These are phyloP conservation scores for Chrysocyon brachyurus DNA, from an alignment of 2,797 vertebrate species.

Conservation along the genomic window DNA sequence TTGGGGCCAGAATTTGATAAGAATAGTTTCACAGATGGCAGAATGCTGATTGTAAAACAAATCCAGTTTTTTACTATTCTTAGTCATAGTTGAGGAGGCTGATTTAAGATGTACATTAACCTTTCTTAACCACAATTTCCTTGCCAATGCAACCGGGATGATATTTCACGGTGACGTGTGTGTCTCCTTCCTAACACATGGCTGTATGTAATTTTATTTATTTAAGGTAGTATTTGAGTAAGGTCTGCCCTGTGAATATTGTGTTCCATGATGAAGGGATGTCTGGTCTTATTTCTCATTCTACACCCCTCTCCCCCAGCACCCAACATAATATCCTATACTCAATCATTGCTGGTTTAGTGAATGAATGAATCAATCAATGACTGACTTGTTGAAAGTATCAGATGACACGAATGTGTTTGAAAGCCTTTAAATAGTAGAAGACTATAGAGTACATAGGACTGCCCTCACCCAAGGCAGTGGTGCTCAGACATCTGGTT, in stretches of 20 bases:
- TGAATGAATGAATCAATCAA: not conserved
- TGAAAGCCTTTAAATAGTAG: not conserved
- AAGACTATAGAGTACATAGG: not conserved
- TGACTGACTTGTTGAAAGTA: not conserved
- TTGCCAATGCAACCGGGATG: not conserved
- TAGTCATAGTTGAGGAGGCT: not conserved
- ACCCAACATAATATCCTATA: not conserved
- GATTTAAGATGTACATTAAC: not conserved
- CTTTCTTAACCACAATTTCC: not conserved
- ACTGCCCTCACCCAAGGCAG: not conserved
- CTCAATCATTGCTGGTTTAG: not conserved
- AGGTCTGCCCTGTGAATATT: not conserved
- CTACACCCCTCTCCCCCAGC: not conserved
- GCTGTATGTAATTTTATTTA: not conserved
- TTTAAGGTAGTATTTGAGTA: not conserved
- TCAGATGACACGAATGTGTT: not conserved
- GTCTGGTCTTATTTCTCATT: not conserved
- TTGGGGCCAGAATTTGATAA: not conserved
- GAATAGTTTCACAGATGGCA: not conserved
- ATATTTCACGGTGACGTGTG: not conserved
- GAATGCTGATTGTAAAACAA: not conserved
- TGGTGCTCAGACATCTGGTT: not conserved
- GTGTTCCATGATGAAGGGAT: not conserved
- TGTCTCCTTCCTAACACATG: not conserved
- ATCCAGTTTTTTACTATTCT: not conserved